These are phyloP conservation scores for Oreochromis spilurus DNA, from an alignment of 2,113 vertebrate genomes.

Conservation along the genomic window DNA sequence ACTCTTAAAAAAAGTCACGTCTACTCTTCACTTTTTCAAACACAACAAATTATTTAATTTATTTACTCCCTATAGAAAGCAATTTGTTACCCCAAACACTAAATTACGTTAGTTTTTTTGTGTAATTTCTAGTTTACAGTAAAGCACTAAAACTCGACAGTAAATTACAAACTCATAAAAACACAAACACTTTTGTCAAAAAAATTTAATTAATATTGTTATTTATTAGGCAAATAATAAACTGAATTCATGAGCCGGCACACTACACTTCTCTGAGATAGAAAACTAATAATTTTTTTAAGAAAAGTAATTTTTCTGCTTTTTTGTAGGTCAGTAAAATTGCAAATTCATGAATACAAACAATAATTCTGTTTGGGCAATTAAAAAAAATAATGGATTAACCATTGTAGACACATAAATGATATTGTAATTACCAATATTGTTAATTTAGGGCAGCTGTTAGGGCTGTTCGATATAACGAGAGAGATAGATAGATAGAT, in stretches of 20 bases:
- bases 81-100: background rate
- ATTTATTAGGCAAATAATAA: background rate
- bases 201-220: background rate
- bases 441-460: accelerated
- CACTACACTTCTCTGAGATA: background rate
- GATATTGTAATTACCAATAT: background rate
- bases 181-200: background rate
- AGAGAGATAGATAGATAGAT: too few relatives aligned
- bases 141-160: background rate
- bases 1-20: background rate
- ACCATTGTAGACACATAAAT: background rate
- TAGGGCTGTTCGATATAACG: background rate
- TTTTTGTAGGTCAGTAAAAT: background rate
- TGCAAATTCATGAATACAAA: background rate
- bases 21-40: background rate
- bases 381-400: background rate
- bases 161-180: background rate
- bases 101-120: background rate
- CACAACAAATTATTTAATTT: background rate
- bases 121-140: background rate
- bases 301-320: background rate
- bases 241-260: background rate
- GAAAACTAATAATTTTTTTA: background rate
- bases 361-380: background rate
- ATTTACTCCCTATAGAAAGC: background rate